Percentiles rank a stretch among this genome's conserved stretches.
phyloP scores from a whole-genome alignment of 2,888 invertebrate genomes.

The Leptothorax acervorum region DNA sequence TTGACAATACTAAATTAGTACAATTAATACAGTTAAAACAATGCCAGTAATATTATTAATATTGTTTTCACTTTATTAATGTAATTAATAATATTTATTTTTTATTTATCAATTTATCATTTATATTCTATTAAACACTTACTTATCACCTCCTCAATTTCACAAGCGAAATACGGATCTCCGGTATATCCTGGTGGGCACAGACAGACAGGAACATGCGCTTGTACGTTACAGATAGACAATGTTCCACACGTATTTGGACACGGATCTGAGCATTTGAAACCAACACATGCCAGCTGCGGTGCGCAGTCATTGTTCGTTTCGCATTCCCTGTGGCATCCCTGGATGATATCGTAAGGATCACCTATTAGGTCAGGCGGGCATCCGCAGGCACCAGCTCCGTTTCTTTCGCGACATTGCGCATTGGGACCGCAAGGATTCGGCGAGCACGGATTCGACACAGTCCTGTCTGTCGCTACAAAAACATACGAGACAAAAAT shows the following conservation, averaged over 20 bases:
- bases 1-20: not conserved
- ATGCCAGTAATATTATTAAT: not conserved
- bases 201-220: constrained; percentile 92
- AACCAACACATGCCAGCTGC: constrained; percentile 91
- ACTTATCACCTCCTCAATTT: constrained; percentile 75
- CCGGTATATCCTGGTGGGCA: constrained; percentile 92
- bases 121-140: constrained; percentile 1
- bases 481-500: constrained; percentile 41
- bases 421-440: constrained; percentile 95
- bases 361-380: constrained; percentile 93
- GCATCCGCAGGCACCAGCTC: constrained; percentile 94
- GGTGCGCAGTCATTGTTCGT: constrained; percentile 91
- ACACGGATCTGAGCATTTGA: constrained; percentile 94
- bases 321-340: constrained; percentile 93
- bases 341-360: constrained; percentile 90
- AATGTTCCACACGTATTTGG: constrained; percentile 93
- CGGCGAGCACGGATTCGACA: constrained; percentile 91
- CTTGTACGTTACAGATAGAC: constrained; percentile 92
- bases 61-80: not conserved
- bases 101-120: not conserved
- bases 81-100: not conserved
- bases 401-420: constrained; percentile 93
- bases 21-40: not conserved
- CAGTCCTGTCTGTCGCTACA: constrained; percentile 71
- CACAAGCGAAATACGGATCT: constrained; percentile 91